Base-by-base conservation (phyloP, 2,888 invertebrate genomes). In the Ochropleura leucogaster region DNA sequence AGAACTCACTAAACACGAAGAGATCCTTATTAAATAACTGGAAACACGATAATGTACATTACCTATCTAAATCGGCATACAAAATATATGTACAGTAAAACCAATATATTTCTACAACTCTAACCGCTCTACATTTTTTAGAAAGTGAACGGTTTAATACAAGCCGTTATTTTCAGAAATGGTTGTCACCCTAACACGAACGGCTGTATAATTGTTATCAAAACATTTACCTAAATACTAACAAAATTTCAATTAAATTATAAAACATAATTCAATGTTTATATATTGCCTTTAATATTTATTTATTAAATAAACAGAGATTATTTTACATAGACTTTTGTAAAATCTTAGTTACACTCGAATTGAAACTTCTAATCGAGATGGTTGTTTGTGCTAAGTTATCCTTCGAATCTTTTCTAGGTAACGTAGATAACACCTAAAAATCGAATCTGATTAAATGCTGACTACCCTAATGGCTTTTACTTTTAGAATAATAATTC, bases 1-100 rank as follows among this genome's bases (percentile, higher is more conserved):
- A 5, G 84, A 73, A 70, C 78, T 83, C 40, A 73, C 83, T 44
- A 62, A 10, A 71, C 87, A 69, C 53, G 68, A 69, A 78, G 14
- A 55, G 2, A 18, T 55, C 42, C 9, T 55, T 59, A 68, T 18
- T 18, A 70, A 67, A 68, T 44, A 67, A 47, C 88, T 88, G 70
- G 1, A 82, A 81, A 71, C 30, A 68, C 57, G 4, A 0, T 55
- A 46, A 57, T 46, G 0, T 42, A 12, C 12, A 40, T 12, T 59
- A 49, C 40, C 2, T 51, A 40, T 64, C 4, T 0, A 8, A 57
- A 18, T 18, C 1, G 9, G 14, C 18, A 57, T 10, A 12, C 47
- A 40, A 53, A 20, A 14, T 16, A 8, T n/a, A 14, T 7, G 2
- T 16, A 42, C n/a, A 40, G 40, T 40, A 12, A 40, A 40, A 53